Base-by-base conservation (phyloP, 2,888 invertebrate genomes). In the Pterobdella sp. region DNA sequence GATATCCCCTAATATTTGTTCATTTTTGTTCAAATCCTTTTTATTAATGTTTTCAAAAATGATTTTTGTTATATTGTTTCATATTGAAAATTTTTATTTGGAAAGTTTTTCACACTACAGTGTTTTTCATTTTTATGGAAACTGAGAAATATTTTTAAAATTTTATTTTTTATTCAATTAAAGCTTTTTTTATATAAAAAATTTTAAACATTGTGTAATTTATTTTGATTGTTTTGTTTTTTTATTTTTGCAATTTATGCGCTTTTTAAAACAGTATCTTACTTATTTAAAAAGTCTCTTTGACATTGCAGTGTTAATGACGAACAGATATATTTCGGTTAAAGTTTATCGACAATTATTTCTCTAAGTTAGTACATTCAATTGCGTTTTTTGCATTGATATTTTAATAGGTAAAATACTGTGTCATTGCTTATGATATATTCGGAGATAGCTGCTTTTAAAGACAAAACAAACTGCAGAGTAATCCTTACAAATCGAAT, bases 291-390 rank as follows among this genome's bases (percentile, higher is more conserved):
- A 4, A 56, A 18, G 26, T 4, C 7, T 56, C n/a, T 56, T 56
- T 56, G 60, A 56, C 60, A 56, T 56, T 56, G 60, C n/a, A 22
- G 60, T 56, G 60, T 56, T 56, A 56, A 56, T 56, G 60, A 56
- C 60, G 60, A 56, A 18, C n/a, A 22, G n/a, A 56, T 4, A 26
- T 26, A 14, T 56, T 56, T 56, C 60, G 60, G 60, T n/a, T 56
- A 22, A 18, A 22, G 4, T 56, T 22, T 56, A 56, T 56, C 60
- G 60, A 56, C 26, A 56, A 56, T 56, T 3, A 56, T 56, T 56
- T 56, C n/a, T 56, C 60, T 56, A 56, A 26, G 60, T 56, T 4
- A 56, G 7, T 56, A 26, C 18, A 4, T 18, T 56, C 26, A 26
- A 26, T 56, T 56, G 60, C 60, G 26, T 26, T 3, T 56, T 42